Base-by-base conservation (phyloP, 1,140 invertebrate species). In the Sesamia nonagrioides region DNA sequence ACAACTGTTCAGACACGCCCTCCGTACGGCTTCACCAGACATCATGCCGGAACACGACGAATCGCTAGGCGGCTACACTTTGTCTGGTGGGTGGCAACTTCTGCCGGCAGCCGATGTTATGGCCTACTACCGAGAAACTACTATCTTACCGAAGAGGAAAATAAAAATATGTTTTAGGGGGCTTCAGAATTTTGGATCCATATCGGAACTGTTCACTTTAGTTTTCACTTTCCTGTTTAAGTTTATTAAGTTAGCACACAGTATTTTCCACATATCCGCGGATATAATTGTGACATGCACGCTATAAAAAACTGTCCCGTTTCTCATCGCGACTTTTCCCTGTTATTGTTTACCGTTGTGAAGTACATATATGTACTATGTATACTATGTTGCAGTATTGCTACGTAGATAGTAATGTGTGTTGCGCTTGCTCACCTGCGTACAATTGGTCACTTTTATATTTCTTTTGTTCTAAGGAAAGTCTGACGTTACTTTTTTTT, bases 321-420 rank as follows among this genome's bases (percentile, higher is more conserved):
- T 92, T 92, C 90, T 79, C 89, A 89, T 78, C 73, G 80, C 45
- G 58, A 82, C 83, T 83, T 90, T 90, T 91, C 86, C 88, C 84
- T 50, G 79, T 85, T 87, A 90, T 90, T 92, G 86, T 91, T 82
- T 79, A 76, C 63, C 66, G 42, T 61, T 63, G 80, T 74, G 74
- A 71, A 69, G 68, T 61, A 75, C 37, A 42, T 42, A 35, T 17
- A 13, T 73, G 50, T 42, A 48, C 56, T 77, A 54, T n/a, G n/a
- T n/a, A 61, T 68, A 77, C 45, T 66, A 56, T 68, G 42, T 66
- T 21, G 40, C 50, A 50, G 73, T 45, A 4, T 40, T 58, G 8
- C 37, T 60, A 60, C 33, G 37, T 8, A 7, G 18, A 77, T 40
- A 77, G 60, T 56, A 66, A 77, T 77, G 42, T 63, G 56, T 50